These are phyloP conservation scores for Cuculus canorus DNA, from an alignment of 2,797 vertebrate species.

Conservation along the genomic window DNA sequence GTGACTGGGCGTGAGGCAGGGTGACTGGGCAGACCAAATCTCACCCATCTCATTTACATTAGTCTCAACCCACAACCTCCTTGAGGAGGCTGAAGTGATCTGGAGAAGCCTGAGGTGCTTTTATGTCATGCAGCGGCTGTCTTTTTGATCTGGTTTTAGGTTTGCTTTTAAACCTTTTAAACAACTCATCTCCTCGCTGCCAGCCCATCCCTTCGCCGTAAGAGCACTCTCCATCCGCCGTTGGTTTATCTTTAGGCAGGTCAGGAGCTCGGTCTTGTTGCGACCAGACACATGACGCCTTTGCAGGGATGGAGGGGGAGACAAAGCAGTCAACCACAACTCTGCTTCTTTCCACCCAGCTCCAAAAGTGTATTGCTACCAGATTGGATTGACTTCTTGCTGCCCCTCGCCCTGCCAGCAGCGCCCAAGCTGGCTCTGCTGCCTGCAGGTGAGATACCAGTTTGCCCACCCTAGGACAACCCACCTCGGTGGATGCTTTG, in stretches of 20 bases:
- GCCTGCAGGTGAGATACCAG: background rate
- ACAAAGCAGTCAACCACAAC: no score
- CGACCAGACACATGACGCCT: fast-evolving
- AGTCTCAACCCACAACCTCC: background rate
- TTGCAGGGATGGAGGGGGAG: no score
- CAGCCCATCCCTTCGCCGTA: background rate
- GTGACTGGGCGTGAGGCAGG: background rate
- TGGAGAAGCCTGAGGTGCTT: background rate
- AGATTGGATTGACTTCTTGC: background rate
- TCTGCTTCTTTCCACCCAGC: background rate
- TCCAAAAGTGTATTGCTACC: background rate
- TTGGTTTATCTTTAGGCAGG: background rate
- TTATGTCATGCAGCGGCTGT: background rate
- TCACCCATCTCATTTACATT: background rate
- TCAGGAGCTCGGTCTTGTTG: background rate
- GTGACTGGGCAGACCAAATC: background rate
- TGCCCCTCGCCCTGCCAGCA: background rate
- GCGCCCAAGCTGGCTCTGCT: background rate
- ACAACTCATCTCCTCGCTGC: background rate
- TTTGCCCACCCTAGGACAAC: background rate
- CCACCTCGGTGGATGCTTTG: background rate
- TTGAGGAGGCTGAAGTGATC: background rate
- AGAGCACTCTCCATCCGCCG: conserved; percentile 2
- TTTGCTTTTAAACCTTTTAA: conserved; percentile 40
- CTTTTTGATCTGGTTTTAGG: background rate